Base-by-base conservation (phyloP, 2,888 invertebrate genomes). In the Melolontha melolontha region DNA sequence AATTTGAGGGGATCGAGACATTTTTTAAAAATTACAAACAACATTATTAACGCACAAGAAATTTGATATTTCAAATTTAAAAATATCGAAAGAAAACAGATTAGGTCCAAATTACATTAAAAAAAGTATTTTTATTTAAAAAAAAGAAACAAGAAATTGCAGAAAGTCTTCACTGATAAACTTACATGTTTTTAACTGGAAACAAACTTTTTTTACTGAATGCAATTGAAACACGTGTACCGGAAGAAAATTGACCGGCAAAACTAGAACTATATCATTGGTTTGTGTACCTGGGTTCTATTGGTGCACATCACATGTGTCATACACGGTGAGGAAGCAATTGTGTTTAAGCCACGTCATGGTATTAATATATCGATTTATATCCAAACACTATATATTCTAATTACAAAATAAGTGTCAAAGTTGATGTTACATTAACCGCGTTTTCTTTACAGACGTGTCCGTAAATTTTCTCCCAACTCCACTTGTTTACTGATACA, bases 351-450 rank as follows among this genome's bases (percentile, higher is more conserved):
- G 59, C 59, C 59, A 59, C 59, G 59, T 59, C 59, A 59, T 42
- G 59, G 27, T 47, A 59, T 59, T 47, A 59, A 59, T 47, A 59
- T 59, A 59, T 59, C 59, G 59, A 59, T 59, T 59, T 47, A 59
- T 34, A 34, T 34, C 8, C 47, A 44, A 59, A 47, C 47, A 59
- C 44, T 59, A 59, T 59, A 59, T 59, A 59, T 59, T 47, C 59
- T 59, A 59, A 59, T 47, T 59, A 47, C 47, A 59, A 59, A n/a
- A 59, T 59, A 59, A 59, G 59, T 59, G 59, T 59, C 59, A 47
- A 59, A 59, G 59, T 47, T 47, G 44, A 55, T 54, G 34, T 34
- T 34, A 16, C 17, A 57, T 39, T 10, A 27, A 34, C 29, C 44
- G 22, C 47, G 29, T 57, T 57, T 22, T 39, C 44, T 34, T 39